Base-by-base conservation (phyloP, 1,140 invertebrate species). In the Heliconius melpomene region DNA sequence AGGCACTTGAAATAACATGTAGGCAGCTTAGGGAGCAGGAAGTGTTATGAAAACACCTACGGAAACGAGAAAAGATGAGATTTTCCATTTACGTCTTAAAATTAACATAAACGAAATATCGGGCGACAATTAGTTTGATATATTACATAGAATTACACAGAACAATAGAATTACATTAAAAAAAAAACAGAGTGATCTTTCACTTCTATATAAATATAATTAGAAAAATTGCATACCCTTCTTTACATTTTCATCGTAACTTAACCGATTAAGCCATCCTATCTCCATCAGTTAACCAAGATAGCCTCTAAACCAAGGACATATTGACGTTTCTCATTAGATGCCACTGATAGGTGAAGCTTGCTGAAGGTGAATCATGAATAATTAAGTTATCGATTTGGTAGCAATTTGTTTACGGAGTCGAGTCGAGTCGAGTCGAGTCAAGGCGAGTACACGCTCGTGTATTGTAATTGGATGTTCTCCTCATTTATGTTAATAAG, bases 321-420 rank as follows among this genome's bases (percentile, higher is more conserved):
- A 66, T 66, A 66, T 66, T 66, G 60, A 66, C 60, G 60, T 66
- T 66, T 66, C 60, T 66, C 60, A 66, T 66, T 66, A 66, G 60
- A 66, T 66, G 60, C 60, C 60, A 66, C 60, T 66, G 60, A 66
- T 66, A 66, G 60, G 23, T 66, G 60, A 66, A 66, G 23, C 23
- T 66, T 66, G 60, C 60, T 66, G 23, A 66, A 66, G 60, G 60
- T 66, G 60, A 66, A 66, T 66, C 60, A 66, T 66, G 60, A 66
- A 66, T 66, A 66, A 66, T 66, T 66, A 66, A 66, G 60, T 66
- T 66, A 66, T 66, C 60, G 60, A 66, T 66, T 66, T 66, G 60
- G 60, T 66, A 66, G 60, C 60, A 66, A 66, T 66, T 66, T 66
- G 60, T 66, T 66, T 66, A 66, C 60, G 0, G 3, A 66, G 60